A percentile compares a stretch with the other conserved stretches of the same genome.
Conservation (phyloP, 2,888 invertebrate species). For the Ptilodon capucinus region DNA sequence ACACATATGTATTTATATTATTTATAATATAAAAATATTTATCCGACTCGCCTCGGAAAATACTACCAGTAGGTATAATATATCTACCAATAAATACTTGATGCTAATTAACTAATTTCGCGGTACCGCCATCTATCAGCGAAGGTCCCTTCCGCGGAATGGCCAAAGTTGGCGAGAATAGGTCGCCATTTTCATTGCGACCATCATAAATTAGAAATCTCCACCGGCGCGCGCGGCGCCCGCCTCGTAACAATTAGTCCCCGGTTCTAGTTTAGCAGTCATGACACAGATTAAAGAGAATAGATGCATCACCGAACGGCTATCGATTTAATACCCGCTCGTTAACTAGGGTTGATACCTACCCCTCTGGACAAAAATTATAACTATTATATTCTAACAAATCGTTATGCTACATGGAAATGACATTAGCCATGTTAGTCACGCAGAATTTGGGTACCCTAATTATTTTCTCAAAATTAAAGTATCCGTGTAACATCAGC, state of each 20-base stretch:
- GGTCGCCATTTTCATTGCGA: slow-evolving; percentile 19
- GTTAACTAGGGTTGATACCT: slow-evolving; percentile 41
- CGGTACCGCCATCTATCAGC: neutral
- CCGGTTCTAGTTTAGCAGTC: slow-evolving; percentile 46
- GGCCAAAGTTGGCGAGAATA: neutral
- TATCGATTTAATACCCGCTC: slow-evolving; percentile 47
- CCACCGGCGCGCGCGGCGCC: slow-evolving; percentile 9
- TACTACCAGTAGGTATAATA: too few species aligned
- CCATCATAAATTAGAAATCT: slow-evolving; percentile 34
- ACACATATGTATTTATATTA: too few species aligned
- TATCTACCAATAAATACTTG: neutral
- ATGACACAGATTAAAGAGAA: slow-evolving; percentile 51
- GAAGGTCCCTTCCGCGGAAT: neutral
- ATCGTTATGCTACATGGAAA: neutral
- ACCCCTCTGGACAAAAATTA: neutral
- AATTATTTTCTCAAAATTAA: too few species aligned
- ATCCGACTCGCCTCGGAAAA: too few species aligned
- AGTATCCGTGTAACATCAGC: too few species aligned
- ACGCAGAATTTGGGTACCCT: too few species aligned
- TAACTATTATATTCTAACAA: too few species aligned
- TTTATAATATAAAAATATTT: too few species aligned
- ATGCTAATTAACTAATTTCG: neutral
- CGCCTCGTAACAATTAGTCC: slow-evolving; percentile 40
- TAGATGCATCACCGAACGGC: slow-evolving; percentile 47
- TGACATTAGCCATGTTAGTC: too few species aligned